Conservation (phyloP, 1,140 invertebrate genomes). For the Bombyx mandarina region DNA sequence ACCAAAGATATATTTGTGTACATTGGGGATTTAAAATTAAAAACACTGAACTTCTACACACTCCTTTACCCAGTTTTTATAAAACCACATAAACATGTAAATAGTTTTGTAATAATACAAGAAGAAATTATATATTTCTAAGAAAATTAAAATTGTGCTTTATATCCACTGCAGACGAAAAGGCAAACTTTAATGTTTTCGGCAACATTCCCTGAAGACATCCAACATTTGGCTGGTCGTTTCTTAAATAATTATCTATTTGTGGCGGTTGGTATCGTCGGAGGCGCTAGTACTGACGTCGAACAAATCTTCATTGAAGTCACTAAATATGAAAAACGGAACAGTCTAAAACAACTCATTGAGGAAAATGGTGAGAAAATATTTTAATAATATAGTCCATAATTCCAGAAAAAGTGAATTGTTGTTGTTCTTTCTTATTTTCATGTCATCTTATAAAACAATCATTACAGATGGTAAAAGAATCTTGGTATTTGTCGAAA, state of each 20-base stretch:
- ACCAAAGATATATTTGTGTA: no score
- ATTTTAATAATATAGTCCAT: neutral
- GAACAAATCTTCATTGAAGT: constrained; percentile 87
- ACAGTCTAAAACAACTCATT: constrained; percentile 80
- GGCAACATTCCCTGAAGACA: constrained; percentile 89
- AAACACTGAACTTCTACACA: no score
- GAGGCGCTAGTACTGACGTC: constrained; percentile 92
- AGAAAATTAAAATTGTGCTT: neutral
- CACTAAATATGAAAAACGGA: constrained; percentile 79
- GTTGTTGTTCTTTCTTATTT: neutral
- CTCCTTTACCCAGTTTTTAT: no score
- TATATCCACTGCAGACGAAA: constrained; percentile 60
- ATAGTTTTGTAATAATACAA: no score
- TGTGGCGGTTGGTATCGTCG: constrained; percentile 87
- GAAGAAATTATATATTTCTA: no score
- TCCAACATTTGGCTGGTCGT: constrained; percentile 82
- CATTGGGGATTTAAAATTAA: no score
- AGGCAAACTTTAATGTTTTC: constrained; percentile 93
- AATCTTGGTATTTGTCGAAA: constrained; percentile 92
- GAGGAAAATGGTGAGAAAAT: constrained; percentile 68
- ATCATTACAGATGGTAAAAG: constrained; percentile 51
- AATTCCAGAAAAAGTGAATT: no score
- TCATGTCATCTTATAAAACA: no score
- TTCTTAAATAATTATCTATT: constrained; percentile 89
- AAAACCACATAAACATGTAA: no score